Evolutionary conservation across 2,888 invertebrate species (phyloP).

Genomic region (Polyploca ridens): DNA sequence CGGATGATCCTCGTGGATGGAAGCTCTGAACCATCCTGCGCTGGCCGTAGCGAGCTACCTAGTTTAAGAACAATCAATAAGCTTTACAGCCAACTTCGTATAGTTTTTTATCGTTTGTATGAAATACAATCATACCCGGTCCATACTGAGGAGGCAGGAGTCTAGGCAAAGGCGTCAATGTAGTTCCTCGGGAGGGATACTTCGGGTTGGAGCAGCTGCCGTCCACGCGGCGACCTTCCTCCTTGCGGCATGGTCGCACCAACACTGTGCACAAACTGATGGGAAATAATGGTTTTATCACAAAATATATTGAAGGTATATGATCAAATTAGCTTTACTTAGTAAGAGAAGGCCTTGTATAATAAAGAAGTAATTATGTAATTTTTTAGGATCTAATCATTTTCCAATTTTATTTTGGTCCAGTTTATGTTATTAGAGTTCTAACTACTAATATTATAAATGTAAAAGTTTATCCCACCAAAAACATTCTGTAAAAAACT

Average conservation of each 20-base stretch:
- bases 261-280: constrained; percentile 39
- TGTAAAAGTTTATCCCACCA: too few relatives aligned
- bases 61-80: neutral
- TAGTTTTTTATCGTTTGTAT: too few relatives aligned
- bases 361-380: too few relatives aligned
- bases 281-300: constrained; percentile 1
- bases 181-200: constrained; percentile 46
- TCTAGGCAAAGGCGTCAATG: constrained; percentile 42
- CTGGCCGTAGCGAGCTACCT: constrained; percentile 42
- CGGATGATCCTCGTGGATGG: constrained; percentile 47
- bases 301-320: neutral
- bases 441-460: too few relatives aligned
- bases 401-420: too few relatives aligned
- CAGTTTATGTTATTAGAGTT: too few relatives aligned
- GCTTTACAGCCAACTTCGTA: too few relatives aligned
- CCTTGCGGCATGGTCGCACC: constrained; percentile 40
- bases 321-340: too few relatives aligned
- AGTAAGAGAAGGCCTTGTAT: too few relatives aligned
- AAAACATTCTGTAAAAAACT: too few relatives aligned
- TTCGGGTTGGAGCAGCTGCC: constrained; percentile 47
- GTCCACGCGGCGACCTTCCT: constrained; percentile 48
- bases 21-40: constrained; percentile 44
- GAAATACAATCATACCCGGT: constrained; percentile 27
- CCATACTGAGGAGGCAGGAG: constrained; percentile 47
- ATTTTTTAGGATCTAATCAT: too few relatives aligned